These are phyloP conservation scores for Holcopasites calliopsidis DNA, from an alignment of 1,140 invertebrate genomes.

Conservation along the genomic window DNA sequence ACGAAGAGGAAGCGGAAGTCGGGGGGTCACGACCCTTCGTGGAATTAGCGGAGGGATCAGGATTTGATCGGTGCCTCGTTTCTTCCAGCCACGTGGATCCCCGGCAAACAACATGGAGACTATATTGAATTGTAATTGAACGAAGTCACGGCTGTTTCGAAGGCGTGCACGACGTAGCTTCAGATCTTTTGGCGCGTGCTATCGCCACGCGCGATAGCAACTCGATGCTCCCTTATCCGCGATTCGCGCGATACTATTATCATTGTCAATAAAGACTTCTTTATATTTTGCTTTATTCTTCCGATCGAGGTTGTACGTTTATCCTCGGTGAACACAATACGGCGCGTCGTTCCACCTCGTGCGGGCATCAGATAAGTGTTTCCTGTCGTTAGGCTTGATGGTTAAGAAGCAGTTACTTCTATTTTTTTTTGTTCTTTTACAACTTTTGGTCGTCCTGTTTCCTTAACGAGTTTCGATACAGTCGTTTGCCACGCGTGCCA, in stretches of 20 bases:
- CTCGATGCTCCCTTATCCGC: no score
- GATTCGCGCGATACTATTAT: conserved; percentile 17
- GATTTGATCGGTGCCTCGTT: conserved; percentile 6
- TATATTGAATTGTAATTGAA: conserved; percentile 72
- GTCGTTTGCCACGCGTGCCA: background rate
- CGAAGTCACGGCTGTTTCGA: background rate
- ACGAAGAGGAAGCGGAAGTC: conserved; percentile 31
- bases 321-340: conserved; percentile 49
- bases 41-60: background rate
- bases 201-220: no score
- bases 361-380: conserved; percentile 48
- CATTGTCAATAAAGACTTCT: conserved; percentile 9
- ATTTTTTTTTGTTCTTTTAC: background rate
- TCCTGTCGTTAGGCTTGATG: conserved; percentile 52
- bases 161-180: background rate
- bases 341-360: conserved; percentile 39
- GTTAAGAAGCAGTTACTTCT: conserved; percentile 7
- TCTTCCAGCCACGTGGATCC: conserved; percentile 49
- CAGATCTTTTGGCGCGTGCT: no score
- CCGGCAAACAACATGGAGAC: conserved; percentile 66
- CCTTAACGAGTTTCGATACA: background rate
- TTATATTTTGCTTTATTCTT: background rate
- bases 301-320: conserved; percentile 36
- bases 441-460: conserved; percentile 11
- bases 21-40: conserved; percentile 9